Evolutionary conservation across 1,140 invertebrate genomes (phyloP), one percentile per base, ranked within the genome.

Genomic region (Diorhabda carinulata): DNA sequence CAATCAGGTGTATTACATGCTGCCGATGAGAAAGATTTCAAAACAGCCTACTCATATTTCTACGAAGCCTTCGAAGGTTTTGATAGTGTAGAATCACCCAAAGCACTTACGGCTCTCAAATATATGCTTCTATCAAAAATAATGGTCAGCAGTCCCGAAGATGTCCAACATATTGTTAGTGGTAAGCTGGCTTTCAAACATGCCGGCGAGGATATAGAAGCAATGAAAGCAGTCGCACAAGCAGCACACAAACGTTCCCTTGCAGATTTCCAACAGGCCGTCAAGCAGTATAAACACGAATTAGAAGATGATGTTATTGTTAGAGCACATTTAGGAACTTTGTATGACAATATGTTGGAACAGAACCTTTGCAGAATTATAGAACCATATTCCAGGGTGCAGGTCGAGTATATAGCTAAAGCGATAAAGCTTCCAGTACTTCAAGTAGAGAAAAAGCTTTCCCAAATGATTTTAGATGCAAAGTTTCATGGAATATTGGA

Each of bases 11-110:
- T 99, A 73, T 83, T 99, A 25, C 98, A 99, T 85, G 98, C 98
- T 56, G 98, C 97, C 44, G 98, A 99, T 82, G 98, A 99, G 82
- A 90, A 93, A 78, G 98, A 99, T 80, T 99, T 99, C 81, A 99
- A 99, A 87, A 99, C 98, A 74, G 98, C 98, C 52, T 99, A 98
- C 82, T 99, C 98, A 56, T 99, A 99, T 81, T 99, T 99, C 81
- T 99, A 99, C 84, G 98, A 99, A 86, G 98, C 98, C 52, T 99
- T 99, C 84, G 98, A 99, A 87, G 97, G 97, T 71, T 99, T 97
- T 83, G 97, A 99, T 82, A 97, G 95, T 73, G 92, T 97, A 10
- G 96, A 98, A 78, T 91, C 88, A 77, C 89, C 90, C 8, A 97
- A 96, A 82, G 97, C 98, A 6, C 82, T 99, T 3, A 93, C 90